Percentiles rank a stretch among this genome's conserved stretches.
Conservation (phyloP, 2,888 invertebrate genomes). For the Aspidiotus destructor region DNA sequence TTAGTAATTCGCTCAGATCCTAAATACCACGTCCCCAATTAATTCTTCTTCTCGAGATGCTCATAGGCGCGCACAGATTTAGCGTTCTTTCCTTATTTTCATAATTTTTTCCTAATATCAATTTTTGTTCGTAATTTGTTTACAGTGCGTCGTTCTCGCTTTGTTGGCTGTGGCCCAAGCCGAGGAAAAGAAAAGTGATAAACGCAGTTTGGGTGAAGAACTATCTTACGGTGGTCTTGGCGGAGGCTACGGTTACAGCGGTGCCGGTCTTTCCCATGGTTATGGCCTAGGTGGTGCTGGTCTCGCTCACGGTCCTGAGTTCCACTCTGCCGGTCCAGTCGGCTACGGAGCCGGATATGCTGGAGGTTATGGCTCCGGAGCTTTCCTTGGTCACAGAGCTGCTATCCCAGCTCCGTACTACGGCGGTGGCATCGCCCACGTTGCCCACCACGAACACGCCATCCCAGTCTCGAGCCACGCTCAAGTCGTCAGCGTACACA, state of each 20-base stretch:
- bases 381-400: too few relatives aligned
- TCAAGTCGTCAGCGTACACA: conserved; percentile 11
- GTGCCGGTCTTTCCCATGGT: not conserved
- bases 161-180: conserved; percentile 7
- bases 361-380: not conserved
- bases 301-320: not conserved
- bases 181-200: not conserved
- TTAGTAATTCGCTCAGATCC: too few relatives aligned
- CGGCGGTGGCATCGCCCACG: conserved; percentile 14
- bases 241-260: not conserved
- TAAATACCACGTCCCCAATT: too few relatives aligned
- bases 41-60: too few relatives aligned
- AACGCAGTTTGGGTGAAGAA: conserved; percentile 2
- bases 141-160: not conserved
- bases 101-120: too few relatives aligned
- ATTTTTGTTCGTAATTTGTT: not conserved
- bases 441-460: conserved; percentile 16
- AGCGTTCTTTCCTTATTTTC: too few relatives aligned
- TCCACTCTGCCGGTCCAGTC: not conserved
- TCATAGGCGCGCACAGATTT: too few relatives aligned
- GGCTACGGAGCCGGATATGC: conserved; percentile 8
- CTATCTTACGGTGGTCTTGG: not conserved
- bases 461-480: conserved; percentile 29
- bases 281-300: conserved; percentile 15
- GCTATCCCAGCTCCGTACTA: conserved; percentile 3